Evolutionary conservation across 2,113 vertebrate genomes (phyloP).

Genomic region (Hemiscyllium ocellatum): DNA sequence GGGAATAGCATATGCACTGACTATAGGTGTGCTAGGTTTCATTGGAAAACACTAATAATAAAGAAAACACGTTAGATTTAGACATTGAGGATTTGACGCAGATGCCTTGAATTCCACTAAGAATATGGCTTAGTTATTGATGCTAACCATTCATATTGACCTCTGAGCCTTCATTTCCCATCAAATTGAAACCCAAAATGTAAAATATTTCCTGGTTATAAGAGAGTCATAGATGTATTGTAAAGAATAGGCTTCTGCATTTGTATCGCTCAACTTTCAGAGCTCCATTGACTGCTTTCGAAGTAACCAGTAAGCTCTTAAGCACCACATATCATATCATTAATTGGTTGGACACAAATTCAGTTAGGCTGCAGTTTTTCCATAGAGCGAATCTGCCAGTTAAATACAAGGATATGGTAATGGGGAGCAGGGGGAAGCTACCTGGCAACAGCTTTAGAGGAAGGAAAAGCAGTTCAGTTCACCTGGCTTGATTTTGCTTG

Average conservation of each 20-base stretch:
- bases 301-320: background rate
- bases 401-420: background rate
- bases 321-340: background rate
- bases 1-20: background rate
- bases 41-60: background rate
- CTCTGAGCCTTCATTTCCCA: background rate
- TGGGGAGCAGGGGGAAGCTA: background rate
- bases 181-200: background rate
- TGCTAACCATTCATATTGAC: background rate
- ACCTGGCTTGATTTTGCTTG: background rate
- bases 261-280: background rate
- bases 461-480: background rate
- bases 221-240: background rate
- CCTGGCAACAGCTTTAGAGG: background rate
- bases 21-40: background rate
- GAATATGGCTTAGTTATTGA: background rate
- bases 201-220: background rate
- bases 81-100: background rate
- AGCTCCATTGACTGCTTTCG: background rate
- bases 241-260: background rate
- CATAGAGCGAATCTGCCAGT: background rate
- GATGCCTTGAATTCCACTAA: background rate
- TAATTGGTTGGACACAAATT: background rate
- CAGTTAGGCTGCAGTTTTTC: background rate
- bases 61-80: background rate